Percentiles rank a stretch among this genome's conserved stretches.
These are phyloP conservation scores for Dasypolia templi DNA, from an alignment of 2,888 invertebrate species.

Conservation along the genomic window DNA sequence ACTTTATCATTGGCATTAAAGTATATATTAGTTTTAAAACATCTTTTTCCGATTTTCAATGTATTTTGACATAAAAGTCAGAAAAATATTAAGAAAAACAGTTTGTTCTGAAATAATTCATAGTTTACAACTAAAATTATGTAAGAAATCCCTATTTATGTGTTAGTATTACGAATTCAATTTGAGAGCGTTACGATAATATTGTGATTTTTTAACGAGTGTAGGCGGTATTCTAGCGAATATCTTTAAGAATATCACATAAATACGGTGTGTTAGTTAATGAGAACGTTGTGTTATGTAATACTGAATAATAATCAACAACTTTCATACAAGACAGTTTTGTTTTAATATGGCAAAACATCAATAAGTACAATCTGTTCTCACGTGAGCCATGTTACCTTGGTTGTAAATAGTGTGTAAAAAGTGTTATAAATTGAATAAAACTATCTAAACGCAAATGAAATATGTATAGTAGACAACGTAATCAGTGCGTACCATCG, in stretches of 20 bases:
- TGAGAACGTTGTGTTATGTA: neutral
- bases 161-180: constrained; percentile 1
- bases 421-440: too few relatives aligned
- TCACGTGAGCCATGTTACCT: neutral
- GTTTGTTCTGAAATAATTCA: neutral
- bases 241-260: constrained; percentile 5
- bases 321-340: neutral
- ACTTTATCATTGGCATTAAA: neutral
- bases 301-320: neutral
- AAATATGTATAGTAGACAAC: too few relatives aligned
- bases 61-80: constrained; percentile 7
- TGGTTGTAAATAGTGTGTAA: too few relatives aligned
- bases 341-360: neutral
- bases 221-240: neutral
- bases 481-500: too few relatives aligned
- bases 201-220: neutral
- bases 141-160: neutral
- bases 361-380: neutral
- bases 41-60: neutral
- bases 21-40: neutral
- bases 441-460: too few relatives aligned
- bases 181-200: neutral
- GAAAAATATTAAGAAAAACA: neutral
- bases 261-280: neutral
- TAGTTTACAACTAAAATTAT: neutral